Percentiles rank a stretch among this genome's conserved stretches.
phyloP scores from a whole-genome alignment of 2,113 vertebrate genomes.

The Thermophis baileyi region DNA sequence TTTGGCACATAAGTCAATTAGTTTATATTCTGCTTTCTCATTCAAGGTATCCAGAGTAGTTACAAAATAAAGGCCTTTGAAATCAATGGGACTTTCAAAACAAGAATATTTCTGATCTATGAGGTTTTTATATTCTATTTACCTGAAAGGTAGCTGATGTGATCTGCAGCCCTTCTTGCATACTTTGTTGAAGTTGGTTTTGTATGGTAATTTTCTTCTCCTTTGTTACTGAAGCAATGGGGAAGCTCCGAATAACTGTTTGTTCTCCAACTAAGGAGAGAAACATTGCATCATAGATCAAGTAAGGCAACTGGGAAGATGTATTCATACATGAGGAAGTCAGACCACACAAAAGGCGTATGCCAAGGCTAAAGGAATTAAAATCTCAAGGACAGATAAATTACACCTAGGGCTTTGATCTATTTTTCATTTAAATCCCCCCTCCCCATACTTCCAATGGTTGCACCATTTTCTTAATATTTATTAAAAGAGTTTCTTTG shows the following conservation, averaged over 20 bases:
- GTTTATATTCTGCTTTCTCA: background rate
- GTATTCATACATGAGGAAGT: background rate
- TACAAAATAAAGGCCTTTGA: background rate
- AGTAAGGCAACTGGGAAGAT: background rate
- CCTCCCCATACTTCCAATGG: background rate
- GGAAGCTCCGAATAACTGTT: constrained; percentile 89
- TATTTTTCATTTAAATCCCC: background rate
- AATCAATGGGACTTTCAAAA: background rate
- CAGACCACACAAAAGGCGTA: background rate
- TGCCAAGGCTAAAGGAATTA: background rate
- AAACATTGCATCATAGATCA: constrained; percentile 13
- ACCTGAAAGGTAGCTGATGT: constrained; percentile 95
- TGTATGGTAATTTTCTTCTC: constrained; percentile 97
- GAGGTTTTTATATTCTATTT: constrained; percentile 32
- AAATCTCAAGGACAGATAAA: background rate
- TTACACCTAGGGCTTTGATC: background rate
- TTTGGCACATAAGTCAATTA: background rate
- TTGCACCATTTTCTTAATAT: background rate
- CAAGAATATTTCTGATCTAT: background rate
- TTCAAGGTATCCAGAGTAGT: background rate
- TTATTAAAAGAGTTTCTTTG: background rate
- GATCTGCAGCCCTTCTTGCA: constrained; percentile 95
- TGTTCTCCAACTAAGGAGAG: constrained; percentile 87
- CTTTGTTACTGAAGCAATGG: constrained; percentile 89
- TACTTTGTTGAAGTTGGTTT: constrained; percentile 92